Percentiles rank a stretch among this genome's conserved stretches.
Evolutionary conservation across 2,113 vertebrate genomes (phyloP).

Genomic region (Neotragus pygmaeus): DNA sequence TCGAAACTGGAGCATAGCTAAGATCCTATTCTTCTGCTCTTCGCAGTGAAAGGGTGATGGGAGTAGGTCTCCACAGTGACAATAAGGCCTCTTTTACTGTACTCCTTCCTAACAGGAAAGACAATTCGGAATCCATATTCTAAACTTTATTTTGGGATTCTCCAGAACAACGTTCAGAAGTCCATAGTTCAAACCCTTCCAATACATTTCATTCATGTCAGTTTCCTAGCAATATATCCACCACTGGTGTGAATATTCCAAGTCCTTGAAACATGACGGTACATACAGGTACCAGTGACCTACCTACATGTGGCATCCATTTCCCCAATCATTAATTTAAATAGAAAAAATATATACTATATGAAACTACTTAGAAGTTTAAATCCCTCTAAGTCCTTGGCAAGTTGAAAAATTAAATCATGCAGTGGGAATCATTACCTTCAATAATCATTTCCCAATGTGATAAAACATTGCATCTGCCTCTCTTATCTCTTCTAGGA

Average conservation of each 20-base stretch:
- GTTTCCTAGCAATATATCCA: neutral
- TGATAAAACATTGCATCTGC: neutral
- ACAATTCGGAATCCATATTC: neutral
- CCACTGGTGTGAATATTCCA: neutral
- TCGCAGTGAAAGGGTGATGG: neutral
- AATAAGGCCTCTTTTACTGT: neutral
- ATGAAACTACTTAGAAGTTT: neutral
- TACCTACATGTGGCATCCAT: neutral
- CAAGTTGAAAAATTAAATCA: slow-evolving; percentile 2
- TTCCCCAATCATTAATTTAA: neutral
- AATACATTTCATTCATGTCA: neutral
- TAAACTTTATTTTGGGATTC: neutral
- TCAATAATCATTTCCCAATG: neutral
- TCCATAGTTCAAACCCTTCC: neutral
- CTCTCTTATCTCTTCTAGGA: neutral
- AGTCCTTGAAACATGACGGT: neutral
- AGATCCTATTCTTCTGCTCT: neutral
- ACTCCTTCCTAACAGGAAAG: neutral
- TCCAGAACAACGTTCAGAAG: neutral
- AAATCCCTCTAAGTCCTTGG: neutral
- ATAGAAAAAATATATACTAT: neutral
- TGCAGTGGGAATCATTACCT: neutral
- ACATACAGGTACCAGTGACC: neutral
- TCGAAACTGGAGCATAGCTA: neutral
- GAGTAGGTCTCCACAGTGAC: neutral